Conservation (phyloP, 1,140 invertebrate species). For the Cyphomyrmex costatus region DNA sequence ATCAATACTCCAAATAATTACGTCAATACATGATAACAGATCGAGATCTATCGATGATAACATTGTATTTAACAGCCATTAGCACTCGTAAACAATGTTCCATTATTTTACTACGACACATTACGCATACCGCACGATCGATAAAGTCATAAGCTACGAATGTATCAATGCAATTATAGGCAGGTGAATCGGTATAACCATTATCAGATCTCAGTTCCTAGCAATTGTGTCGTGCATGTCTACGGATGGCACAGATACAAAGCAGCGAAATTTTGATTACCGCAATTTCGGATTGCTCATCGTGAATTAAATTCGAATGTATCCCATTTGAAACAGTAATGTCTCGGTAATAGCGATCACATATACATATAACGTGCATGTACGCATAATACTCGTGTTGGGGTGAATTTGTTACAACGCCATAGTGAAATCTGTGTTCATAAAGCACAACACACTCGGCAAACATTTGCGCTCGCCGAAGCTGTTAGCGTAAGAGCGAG, state of each 20-base stretch:
- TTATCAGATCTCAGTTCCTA: constrained; percentile 39
- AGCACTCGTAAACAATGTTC: constrained; percentile 14
- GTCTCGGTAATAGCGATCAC: constrained; percentile 42
- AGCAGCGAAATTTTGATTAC: constrained; percentile 45
- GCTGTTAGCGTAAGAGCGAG: constrained; percentile 32
- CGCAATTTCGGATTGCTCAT: constrained; percentile 42
- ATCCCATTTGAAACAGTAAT: neutral
- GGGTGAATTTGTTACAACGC: constrained; percentile 41
- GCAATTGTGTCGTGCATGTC: neutral
- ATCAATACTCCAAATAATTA: constrained; percentile 11
- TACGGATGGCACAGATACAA: neutral
- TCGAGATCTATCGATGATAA: neutral
- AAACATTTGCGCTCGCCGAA: constrained; percentile 57
- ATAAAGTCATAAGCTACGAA: constrained; percentile 31
- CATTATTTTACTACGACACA: constrained; percentile 38
- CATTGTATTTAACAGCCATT: constrained; percentile 33
- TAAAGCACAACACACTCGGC: constrained; percentile 62
- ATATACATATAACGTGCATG: neutral
- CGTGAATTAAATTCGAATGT: constrained; percentile 46
- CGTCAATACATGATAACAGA: constrained; percentile 6
- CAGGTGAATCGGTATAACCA: neutral
- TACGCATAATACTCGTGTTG: neutral
- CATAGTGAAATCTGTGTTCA: constrained; percentile 49
- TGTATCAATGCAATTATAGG: constrained; percentile 23
- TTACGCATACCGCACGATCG: neutral